Conservation (phyloP, 2,113 vertebrate genomes). For the Pseudopodoces humilis region DNA sequence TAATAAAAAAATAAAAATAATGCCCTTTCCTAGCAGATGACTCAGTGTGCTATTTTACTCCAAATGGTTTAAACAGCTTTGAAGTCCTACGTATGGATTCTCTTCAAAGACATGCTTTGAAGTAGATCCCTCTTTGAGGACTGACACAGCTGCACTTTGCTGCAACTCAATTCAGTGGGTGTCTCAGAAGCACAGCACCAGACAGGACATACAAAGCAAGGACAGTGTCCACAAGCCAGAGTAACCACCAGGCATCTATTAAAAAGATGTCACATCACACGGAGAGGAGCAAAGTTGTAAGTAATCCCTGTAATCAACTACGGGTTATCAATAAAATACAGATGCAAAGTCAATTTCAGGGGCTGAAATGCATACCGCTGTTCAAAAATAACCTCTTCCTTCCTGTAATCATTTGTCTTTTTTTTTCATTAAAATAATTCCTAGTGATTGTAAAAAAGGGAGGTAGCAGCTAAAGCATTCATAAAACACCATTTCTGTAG, state of each 20-base stretch:
- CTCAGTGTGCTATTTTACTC: slow-evolving; percentile 23
- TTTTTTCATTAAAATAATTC: background rate
- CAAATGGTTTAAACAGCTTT: slow-evolving; percentile 13
- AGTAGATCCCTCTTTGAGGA: slow-evolving; percentile 31
- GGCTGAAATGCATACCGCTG: background rate
- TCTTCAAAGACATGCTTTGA: slow-evolving; percentile 51
- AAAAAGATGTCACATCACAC: background rate
- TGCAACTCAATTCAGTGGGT: background rate
- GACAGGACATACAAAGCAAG: background rate
- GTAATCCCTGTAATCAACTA: background rate
- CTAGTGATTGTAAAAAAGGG: accelerated
- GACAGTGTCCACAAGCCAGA: background rate
- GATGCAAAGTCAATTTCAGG: background rate
- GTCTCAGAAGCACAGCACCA: background rate
- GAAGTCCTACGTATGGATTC: slow-evolving; percentile 43
- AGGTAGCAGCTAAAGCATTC: background rate
- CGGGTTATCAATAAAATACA: background rate
- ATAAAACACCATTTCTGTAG: background rate
- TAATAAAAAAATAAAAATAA: slow-evolving; percentile 31
- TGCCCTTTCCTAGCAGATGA: slow-evolving; percentile 1
- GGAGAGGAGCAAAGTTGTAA: background rate
- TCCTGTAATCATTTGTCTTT: background rate
- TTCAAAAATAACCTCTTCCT: background rate
- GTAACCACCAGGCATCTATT: background rate
- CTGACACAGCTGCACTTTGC: slow-evolving; percentile 10